Conservation (phyloP, 2,113 vertebrate genomes). For the Centropus bengalensis region DNA sequence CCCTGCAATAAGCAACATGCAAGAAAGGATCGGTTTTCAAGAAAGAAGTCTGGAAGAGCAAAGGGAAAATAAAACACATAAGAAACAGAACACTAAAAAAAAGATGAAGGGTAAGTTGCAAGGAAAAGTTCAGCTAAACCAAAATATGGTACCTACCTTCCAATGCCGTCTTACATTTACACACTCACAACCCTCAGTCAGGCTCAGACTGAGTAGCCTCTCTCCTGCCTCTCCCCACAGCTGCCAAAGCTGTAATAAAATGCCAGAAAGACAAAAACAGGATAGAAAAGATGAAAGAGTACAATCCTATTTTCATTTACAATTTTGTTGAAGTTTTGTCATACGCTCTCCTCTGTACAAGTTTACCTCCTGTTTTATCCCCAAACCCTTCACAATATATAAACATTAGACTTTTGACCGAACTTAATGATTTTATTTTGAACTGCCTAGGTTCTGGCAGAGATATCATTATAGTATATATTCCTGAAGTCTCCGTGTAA, state of each 20-base stretch:
- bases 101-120: neutral
- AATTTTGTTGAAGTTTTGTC: neutral
- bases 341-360: neutral
- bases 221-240: neutral
- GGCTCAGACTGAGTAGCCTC: neutral
- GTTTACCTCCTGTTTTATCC: neutral
- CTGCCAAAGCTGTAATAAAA: neutral
- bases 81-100: neutral
- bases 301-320: neutral
- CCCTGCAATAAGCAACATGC: neutral
- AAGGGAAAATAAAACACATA: neutral
- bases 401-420: constrained; percentile 16
- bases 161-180: neutral
- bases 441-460: constrained; percentile 4
- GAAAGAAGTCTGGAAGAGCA: neutral
- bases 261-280: neutral
- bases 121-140: neutral
- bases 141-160: neutral
- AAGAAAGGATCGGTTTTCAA: neutral
- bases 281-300: neutral
- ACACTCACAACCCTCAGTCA: neutral
- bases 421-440: constrained; percentile 34
- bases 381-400: neutral
- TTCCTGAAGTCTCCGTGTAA: constrained; percentile 29
- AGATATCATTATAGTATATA: constrained; percentile 6